These are phyloP conservation scores for Smutsia gigantea DNA, from an alignment of 2,797 vertebrate genomes.

Conservation along the genomic window DNA sequence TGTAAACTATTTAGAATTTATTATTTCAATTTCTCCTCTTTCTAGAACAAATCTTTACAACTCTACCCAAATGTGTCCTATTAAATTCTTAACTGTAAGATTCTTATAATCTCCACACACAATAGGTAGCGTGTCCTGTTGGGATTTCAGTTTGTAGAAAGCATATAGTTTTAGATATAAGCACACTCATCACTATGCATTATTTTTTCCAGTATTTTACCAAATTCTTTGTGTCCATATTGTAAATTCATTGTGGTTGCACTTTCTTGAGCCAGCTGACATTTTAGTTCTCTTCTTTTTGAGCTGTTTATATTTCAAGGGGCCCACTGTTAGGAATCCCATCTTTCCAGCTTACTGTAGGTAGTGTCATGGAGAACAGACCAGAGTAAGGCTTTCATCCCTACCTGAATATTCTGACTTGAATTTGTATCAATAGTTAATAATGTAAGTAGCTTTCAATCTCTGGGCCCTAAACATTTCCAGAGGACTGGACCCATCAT, in stretches of 20 bases:
- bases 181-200: not conserved
- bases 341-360: not conserved
- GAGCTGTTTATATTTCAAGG: too few species aligned
- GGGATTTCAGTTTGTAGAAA: not conserved
- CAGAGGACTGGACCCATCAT: not conserved
- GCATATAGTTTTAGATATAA: not conserved
- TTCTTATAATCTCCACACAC: not conserved
- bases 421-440: not conserved
- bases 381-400: not conserved
- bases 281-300: not conserved
- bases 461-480: not conserved
- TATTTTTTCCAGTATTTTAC: not conserved
- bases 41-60: not conserved
- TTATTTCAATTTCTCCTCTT: not conserved
- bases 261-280: not conserved
- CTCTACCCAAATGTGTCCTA: not conserved
- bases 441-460: not conserved
- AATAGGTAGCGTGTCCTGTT: not conserved
- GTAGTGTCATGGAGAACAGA: not conserved
- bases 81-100: not conserved
- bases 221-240: not conserved
- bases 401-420: not conserved
- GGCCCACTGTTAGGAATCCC: not conserved
- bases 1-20: not conserved
- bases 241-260: not conserved